Base-by-base conservation (phyloP, 1,140 invertebrate genomes). In the Drosophila tropicalis region DNA sequence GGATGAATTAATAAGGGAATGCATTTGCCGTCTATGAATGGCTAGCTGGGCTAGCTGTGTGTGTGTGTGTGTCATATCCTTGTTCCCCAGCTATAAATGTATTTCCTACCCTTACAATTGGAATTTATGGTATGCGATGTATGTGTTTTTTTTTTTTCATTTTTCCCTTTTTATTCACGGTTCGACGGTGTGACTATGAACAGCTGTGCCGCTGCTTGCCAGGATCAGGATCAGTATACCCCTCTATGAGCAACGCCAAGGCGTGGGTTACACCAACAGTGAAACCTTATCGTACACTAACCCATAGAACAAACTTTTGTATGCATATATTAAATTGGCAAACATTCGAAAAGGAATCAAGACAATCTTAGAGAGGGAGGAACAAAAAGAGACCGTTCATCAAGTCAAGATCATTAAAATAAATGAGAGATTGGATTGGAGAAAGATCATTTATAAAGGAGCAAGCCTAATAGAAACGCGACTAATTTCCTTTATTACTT, bases 41-140 rank as follows among this genome's bases (percentile, higher is more conserved):
- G 17, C 10, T 39, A 12, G 34, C 58, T 12, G 22, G n/a, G n/a
- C n/a, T n/a, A n/a, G n/a, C n/a, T 25, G 19, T 29, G 67, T 36
- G 69, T 65, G 62, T 69, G 64, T 81, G 39, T 40, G 62, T 54
- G 36, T 57, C 17, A 22, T 51, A 17, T 75, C 67, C 61, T 66
- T 80, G 51, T 76, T 41, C 25, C 60, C 39, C 64, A 25, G 19
- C 25, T 71, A 60, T 22, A 47, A 9, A 47, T 17, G 15, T 29
- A 58, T 76, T 76, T 58, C 58, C 81, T 71, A 85, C 81, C 81
- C 78, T 64, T 78, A 72, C 82, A 86, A 86, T 81, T 82, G 82
- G 81, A 85, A 85, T 85, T 77, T 85, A 75, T 85, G 82, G 74
- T 86, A 85, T 85, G 76, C 10, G 17, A 12, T 39, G 36, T 39